Conservation (phyloP, 1,140 invertebrate genomes). For the Lasaia peninsularis region DNA sequence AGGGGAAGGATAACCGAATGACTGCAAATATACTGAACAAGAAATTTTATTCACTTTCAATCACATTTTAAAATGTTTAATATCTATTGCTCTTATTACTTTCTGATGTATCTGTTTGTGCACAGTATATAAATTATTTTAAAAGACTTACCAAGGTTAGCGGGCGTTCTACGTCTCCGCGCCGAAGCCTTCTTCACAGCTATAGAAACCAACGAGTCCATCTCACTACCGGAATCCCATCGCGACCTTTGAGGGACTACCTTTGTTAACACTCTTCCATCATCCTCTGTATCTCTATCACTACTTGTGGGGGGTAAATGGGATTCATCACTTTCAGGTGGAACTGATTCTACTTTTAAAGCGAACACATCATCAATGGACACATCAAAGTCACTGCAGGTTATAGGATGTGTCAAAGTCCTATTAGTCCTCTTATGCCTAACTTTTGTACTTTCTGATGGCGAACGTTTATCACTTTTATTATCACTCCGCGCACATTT, state of each 20-base stretch:
- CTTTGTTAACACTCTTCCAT: constrained; percentile 44
- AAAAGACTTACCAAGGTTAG: constrained; percentile 54
- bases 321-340: constrained; percentile 65
- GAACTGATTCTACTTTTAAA: constrained; percentile 44
- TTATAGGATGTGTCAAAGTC: constrained; percentile 71
- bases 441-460: constrained; percentile 72
- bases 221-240: constrained; percentile 71
- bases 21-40: too few relatives aligned
- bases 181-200: constrained; percentile 66
- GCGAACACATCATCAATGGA: constrained; percentile 50
- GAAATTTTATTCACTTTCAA: too few relatives aligned
- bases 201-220: constrained; percentile 70
- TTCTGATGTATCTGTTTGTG: too few relatives aligned
- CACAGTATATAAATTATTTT: background rate
- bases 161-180: constrained; percentile 59
- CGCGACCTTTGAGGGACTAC: constrained; percentile 45
- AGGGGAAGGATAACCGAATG: too few relatives aligned
- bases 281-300: constrained; percentile 67
- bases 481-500: constrained; percentile 56
- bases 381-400: constrained; percentile 55
- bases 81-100: too few relatives aligned
- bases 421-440: constrained; percentile 72
- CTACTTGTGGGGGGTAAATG: constrained; percentile 65
- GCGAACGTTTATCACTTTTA: constrained; percentile 56
- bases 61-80: too few relatives aligned